phyloP scores from a whole-genome alignment of 2,888 invertebrate genomes.

The Dolichomitus sp. region DNA sequence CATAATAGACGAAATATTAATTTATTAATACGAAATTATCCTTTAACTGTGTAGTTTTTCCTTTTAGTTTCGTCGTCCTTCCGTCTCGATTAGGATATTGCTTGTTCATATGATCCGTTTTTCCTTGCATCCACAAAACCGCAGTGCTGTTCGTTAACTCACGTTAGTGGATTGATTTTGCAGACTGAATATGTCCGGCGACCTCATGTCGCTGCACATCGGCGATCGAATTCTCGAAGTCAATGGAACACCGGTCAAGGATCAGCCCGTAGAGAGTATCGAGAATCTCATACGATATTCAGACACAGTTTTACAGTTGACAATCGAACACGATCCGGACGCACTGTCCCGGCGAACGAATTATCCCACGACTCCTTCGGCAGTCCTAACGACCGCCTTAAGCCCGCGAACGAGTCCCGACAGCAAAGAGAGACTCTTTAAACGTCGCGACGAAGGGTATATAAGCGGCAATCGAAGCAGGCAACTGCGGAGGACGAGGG shows the following conservation, averaged over 20 bases:
- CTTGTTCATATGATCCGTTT: constrained; percentile 18
- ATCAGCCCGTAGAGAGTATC: constrained; percentile 92
- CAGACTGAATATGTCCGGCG: constrained; percentile 94
- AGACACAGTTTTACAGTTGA: constrained; percentile 92
- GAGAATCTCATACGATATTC: constrained; percentile 92
- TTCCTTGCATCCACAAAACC: constrained; percentile 31
- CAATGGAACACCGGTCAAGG: constrained; percentile 95
- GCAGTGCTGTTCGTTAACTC: neutral
- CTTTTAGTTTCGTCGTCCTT: constrained; percentile 25
- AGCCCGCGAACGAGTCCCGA: constrained; percentile 84
- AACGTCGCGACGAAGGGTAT: constrained; percentile 89
- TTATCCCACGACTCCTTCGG: constrained; percentile 85
- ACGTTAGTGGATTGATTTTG: constrained; percentile 67
- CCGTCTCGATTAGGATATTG: constrained; percentile 24
- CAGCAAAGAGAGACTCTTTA: constrained; percentile 87
- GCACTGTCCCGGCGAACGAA: constrained; percentile 88
- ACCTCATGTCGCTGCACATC: constrained; percentile 94
- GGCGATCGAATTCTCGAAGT: constrained; percentile 98
- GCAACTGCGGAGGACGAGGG: constrained; percentile 88
- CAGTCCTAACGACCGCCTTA: constrained; percentile 85
- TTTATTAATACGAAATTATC: neutral
- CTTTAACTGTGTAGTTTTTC: constrained; percentile 18
- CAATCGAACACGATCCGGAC: constrained; percentile 96
- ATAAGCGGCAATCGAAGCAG: constrained; percentile 89
- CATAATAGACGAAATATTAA: neutral